Conservation (phyloP, 2,888 invertebrate species). For the Chrysolina oricalcia region DNA sequence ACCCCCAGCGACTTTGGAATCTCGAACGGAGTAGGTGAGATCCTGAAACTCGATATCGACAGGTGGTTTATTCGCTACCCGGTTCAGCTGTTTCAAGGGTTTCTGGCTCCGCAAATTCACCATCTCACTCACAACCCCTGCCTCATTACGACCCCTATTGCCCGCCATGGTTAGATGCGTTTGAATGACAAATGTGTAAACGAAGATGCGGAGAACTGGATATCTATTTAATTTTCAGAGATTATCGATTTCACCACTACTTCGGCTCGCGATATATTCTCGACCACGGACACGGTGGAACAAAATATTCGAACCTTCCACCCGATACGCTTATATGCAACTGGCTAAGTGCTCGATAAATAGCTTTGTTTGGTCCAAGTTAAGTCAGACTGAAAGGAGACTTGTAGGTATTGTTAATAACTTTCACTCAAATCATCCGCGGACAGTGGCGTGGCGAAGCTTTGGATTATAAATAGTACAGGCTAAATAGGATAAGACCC, state of each 20-base stretch:
- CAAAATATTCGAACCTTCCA: not conserved
- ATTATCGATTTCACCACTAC: not conserved
- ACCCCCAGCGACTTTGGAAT: constrained; percentile 62
- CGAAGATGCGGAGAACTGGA: not conserved
- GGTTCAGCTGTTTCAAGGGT: constrained; percentile 60
- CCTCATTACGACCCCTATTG: not conserved
- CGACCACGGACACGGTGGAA: not conserved
- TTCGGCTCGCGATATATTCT: not conserved
- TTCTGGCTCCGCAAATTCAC: constrained; percentile 27
- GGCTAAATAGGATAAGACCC: too few species aligned
- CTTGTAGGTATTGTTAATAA: not conserved
- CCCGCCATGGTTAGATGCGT: not conserved
- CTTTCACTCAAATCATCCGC: not conserved
- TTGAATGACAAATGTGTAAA: not conserved
- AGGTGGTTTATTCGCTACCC: constrained; percentile 74
- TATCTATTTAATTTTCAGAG: too few species aligned
- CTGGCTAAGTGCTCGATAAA: not conserved
- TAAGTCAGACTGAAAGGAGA: constrained; percentile 3
- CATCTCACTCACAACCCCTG: not conserved
- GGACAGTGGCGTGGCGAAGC: not conserved
- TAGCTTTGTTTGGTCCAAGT: constrained; percentile 10
- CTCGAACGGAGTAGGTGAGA: constrained; percentile 74
- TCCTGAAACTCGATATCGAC: constrained; percentile 78
- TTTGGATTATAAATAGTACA: not conserved
- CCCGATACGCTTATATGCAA: not conserved